phyloP scores from a whole-genome alignment of 2,113 vertebrate genomes.

The Bubalus kerabau region DNA sequence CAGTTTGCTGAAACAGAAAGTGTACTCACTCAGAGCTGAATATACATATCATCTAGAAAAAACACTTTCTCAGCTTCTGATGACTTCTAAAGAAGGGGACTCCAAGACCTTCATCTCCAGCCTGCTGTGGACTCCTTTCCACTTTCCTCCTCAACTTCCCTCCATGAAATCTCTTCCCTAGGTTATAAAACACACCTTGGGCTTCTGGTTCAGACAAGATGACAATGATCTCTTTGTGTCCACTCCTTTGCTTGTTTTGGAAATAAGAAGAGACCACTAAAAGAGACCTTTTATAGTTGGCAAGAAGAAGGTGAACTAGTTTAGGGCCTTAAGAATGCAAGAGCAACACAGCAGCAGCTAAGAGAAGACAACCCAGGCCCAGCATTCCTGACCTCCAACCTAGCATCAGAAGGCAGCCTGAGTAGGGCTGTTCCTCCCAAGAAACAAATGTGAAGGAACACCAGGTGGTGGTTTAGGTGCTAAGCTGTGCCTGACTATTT shows the following conservation, averaged over 20 bases:
- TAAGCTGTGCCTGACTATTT: background rate
- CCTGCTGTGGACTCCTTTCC: too few species aligned
- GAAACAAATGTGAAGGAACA: background rate
- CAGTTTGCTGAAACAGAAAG: too few species aligned
- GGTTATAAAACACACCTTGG: too few species aligned
- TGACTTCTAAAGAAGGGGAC: too few species aligned
- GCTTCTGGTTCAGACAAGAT: background rate
- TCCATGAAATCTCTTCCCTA: too few species aligned
- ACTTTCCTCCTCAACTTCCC: too few species aligned
- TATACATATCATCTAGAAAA: too few species aligned
- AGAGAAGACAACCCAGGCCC: background rate
- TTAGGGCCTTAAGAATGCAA: background rate
- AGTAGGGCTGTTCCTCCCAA: background rate
- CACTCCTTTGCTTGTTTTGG: background rate
- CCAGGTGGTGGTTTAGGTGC: background rate
- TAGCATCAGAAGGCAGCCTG: background rate
- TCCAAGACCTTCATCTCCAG: too few species aligned
- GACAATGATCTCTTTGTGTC: background rate
- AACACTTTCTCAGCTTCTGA: too few species aligned
- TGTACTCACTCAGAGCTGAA: too few species aligned
- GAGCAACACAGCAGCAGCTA: background rate
- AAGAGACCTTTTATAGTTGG: background rate
- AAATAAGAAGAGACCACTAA: background rate
- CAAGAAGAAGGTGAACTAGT: background rate
- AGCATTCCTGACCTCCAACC: background rate